Conservation (phyloP, 2,888 invertebrate genomes). For the Ommatoiulus sabulosus region DNA sequence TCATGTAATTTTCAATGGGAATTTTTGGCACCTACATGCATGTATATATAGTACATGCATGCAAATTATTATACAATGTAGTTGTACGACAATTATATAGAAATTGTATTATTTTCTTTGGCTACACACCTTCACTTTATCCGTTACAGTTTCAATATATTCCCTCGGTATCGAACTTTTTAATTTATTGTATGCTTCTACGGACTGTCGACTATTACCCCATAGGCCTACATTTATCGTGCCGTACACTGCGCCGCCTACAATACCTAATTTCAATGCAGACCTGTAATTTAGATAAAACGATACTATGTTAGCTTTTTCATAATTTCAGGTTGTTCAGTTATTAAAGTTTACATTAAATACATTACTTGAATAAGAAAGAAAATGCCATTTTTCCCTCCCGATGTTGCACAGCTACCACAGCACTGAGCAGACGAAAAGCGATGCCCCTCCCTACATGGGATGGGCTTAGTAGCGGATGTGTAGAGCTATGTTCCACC, state of each 20-base stretch:
- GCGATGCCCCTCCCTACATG: neutral
- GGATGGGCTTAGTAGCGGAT: too few species aligned
- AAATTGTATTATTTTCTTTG: neutral
- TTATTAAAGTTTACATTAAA: neutral
- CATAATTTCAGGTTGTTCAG: neutral
- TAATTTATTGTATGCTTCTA: conserved; percentile 39
- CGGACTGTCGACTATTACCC: conserved; percentile 54
- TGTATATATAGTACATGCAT: too few species aligned
- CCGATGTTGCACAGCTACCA: neutral
- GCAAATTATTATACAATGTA: too few species aligned
- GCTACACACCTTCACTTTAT: neutral
- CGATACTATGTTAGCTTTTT: neutral
- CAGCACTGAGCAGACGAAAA: neutral
- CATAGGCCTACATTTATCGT: conserved; percentile 56
- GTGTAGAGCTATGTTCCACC: neutral
- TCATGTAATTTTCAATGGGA: conserved; percentile 38
- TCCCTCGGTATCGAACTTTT: neutral
- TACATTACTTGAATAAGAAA: conserved; percentile 47
- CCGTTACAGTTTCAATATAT: neutral
- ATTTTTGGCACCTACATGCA: conserved; percentile 19
- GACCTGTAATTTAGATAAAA: too few species aligned
- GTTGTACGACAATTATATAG: too few species aligned
- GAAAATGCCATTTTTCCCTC: conserved; percentile 51
- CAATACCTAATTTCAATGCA: conserved; percentile 52
- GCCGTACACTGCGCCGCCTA: conserved; percentile 53